Evolutionary conservation across 2,888 invertebrate species (phyloP), one percentile per base, ranked within the genome.

Genomic region (Dasysyrphus tricinctus): DNA sequence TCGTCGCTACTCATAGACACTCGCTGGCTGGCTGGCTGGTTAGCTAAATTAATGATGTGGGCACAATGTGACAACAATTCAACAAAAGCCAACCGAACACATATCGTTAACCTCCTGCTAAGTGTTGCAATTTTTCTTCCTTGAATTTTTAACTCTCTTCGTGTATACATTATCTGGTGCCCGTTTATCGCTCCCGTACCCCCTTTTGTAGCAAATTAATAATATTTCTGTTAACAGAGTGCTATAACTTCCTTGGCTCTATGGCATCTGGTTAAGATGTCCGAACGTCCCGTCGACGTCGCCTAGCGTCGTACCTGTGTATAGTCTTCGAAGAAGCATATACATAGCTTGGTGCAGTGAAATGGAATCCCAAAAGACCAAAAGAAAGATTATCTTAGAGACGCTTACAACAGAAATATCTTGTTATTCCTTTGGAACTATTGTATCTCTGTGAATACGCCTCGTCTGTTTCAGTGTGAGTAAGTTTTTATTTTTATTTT

Each of bases 81-180:
- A 74, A 86, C 82, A 86, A 86, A 86, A 86, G 75, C 77, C 72
- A 86, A 82, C 70, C 82, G 67, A 86, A 86, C 78, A 86, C 86
- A 86, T 82, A 86, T 86, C 86, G 86, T 86, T 86, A 86, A 86
- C 86, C 86, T 86, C 86, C 82, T 82, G 82, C 86, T 86, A 86
- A 82, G 86, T 86, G 86, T 86, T 82, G 82, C 82, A 59, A 86
- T 86, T 82, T 86, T 82, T 86, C 86, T 86, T 86, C 75, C 78
- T 78, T 72, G 78, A 75, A 75, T 63, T 47, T 54, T 14, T 24
- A 24, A 29, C 29, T 65, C 29, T 65, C 54, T 32, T 65, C 56
- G 9, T 29, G 24, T n/a, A 32, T 5, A 12, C 14, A 11, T 24
- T 32, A 32, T n/a, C 51, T 34, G 42, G 37, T 47, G n/a, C n/a